phyloP scores from a whole-genome alignment of 2,113 vertebrate genomes.

The Antechinus flavipes region DNA sequence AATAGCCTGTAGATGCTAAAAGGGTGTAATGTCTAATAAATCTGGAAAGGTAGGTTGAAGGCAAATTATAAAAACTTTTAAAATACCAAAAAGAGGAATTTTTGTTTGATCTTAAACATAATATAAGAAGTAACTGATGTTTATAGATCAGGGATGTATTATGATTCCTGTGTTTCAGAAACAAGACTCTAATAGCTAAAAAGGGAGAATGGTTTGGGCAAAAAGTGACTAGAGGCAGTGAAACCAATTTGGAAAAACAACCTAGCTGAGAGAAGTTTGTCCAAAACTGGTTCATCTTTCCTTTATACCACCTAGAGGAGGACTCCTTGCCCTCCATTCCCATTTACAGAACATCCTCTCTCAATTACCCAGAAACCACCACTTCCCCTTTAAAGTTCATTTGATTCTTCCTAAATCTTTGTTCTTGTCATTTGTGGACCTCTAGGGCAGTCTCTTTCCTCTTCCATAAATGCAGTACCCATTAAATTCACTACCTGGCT shows the following conservation, averaged over 20 bases:
- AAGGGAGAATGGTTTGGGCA: neutral
- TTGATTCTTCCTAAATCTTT: neutral
- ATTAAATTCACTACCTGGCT: neutral
- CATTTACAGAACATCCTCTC: neutral
- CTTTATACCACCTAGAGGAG: neutral
- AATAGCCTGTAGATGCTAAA: neutral
- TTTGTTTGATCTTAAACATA: neutral
- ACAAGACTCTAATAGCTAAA: neutral
- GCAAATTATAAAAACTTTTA: neutral
- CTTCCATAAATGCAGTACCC: neutral
- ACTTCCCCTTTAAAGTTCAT: neutral
- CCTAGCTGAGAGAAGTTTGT: neutral
- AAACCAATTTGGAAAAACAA: neutral
- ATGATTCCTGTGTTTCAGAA: neutral
- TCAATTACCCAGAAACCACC: neutral
- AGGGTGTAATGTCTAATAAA: neutral
- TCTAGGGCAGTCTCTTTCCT: neutral
- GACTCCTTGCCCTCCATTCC: neutral
- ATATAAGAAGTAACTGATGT: neutral
- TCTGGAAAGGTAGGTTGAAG: neutral
- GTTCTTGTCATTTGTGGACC: neutral
- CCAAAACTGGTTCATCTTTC: neutral
- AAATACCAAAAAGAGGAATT: neutral
- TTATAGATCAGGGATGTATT: neutral
- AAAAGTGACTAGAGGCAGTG: neutral